A percentile compares a stretch with the other conserved stretches of the same genome.
phyloP scores from a whole-genome alignment of 2,113 vertebrate genomes.

The Limnothrissa miodon region DNA sequence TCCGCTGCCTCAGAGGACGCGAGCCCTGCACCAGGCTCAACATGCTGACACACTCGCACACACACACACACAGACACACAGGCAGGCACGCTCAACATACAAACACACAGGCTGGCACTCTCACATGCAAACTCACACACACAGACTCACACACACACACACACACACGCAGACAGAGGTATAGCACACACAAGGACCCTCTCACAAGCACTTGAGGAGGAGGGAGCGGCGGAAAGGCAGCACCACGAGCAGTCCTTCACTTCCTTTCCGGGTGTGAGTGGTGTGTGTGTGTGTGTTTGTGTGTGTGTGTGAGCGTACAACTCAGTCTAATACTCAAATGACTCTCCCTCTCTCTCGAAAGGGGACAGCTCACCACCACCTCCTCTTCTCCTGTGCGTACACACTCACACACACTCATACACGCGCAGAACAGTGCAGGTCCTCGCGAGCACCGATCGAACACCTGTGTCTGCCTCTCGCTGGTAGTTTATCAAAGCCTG shows the following conservation, averaged over 20 bases:
- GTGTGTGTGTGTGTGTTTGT: not conserved
- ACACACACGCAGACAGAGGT: conserved; percentile 58
- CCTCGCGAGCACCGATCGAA: not conserved
- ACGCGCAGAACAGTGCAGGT: not conserved
- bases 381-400: not conserved
- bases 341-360: not conserved
- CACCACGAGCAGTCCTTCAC: conserved; percentile 1
- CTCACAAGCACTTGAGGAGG: not conserved
- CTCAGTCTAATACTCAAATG: not conserved
- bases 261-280: conserved; percentile 22
- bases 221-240: not conserved
- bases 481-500: conserved; percentile 5
- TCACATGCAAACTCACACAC: not conserved
- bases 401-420: not conserved
- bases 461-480: not conserved
- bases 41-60: conserved; percentile 61
- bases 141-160: conserved; percentile 60
- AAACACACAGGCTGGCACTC: conserved; percentile 3
- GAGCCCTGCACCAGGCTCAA: conserved; percentile 76
- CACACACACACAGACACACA: conserved; percentile 17
- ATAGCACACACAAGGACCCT: not conserved
- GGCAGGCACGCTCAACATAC: not conserved
- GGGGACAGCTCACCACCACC: not conserved
- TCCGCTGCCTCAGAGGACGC: conserved; percentile 51
- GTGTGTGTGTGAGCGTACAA: not conserved